A percentile compares a stretch with the other conserved stretches of the same genome.
phyloP scores from a whole-genome alignment of 2,888 invertebrate genomes.

The Molorchus minor region DNA sequence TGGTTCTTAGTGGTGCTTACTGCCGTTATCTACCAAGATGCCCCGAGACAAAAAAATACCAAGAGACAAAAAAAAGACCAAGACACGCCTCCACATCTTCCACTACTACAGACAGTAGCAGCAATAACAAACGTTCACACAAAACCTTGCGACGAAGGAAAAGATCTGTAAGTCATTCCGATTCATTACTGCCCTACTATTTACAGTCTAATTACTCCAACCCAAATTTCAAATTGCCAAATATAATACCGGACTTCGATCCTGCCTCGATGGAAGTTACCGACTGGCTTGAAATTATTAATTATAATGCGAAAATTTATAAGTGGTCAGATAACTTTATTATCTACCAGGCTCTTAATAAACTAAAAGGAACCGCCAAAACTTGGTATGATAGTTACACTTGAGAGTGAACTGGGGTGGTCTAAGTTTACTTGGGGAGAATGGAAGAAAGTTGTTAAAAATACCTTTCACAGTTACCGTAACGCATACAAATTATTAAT shows the following conservation, averaged over 20 bases:
- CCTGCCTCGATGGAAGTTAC: slow-evolving; percentile 3
- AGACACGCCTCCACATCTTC: slow-evolving; percentile 1
- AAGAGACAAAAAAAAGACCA: not conserved
- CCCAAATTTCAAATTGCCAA: not conserved
- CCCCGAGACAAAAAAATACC: too few species aligned
- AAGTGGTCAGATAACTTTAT: not conserved
- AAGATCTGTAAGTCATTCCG: slow-evolving; percentile 1
- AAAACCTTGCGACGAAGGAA: not conserved
- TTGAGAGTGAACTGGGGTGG: slow-evolving; percentile 8
- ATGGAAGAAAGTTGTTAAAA: not conserved
- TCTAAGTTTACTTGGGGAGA: slow-evolving; percentile 8
- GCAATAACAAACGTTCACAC: not conserved
- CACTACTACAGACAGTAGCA: not conserved
- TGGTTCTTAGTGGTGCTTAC: not conserved
- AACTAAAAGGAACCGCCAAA: slow-evolving; percentile 1
- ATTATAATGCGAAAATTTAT: slow-evolving; percentile 3
- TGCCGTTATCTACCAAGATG: not conserved
- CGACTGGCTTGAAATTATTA: not conserved
- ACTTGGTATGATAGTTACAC: slow-evolving; percentile 7
- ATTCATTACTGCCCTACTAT: slow-evolving; percentile 1
- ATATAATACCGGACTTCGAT: slow-evolving; percentile 1
- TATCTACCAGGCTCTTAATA: slow-evolving; percentile 5
- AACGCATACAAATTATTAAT: slow-evolving; percentile 3
- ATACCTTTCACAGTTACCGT: not conserved
- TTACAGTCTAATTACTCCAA: not conserved